Conservation (phyloP, 64 coral and sea anemone genomes). For the Montipora cactus region DNA sequence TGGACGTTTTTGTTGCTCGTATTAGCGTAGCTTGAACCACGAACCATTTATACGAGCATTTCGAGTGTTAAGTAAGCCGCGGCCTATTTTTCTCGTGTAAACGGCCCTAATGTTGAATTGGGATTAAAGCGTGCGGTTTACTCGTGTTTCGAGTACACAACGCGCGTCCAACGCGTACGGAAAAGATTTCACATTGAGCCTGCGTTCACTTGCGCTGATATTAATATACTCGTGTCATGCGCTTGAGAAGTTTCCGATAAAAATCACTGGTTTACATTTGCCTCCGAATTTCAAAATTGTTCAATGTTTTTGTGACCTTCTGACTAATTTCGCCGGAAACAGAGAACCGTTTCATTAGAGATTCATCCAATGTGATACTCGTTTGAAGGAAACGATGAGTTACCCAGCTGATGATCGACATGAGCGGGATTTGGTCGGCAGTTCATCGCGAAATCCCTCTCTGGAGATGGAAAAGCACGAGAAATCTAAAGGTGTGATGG, state of each 20-base stretch:
- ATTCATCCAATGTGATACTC: conserved; percentile 34
- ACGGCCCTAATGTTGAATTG: too few species aligned
- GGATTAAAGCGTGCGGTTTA: too few species aligned
- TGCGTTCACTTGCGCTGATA: neutral
- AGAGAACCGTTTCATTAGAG: neutral
- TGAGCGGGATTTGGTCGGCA: conserved; percentile 25
- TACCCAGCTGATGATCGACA: conserved; percentile 46
- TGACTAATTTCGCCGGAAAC: conserved; percentile 38
- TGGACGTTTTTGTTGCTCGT: too few species aligned
- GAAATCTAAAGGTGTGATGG: conserved; percentile 36
- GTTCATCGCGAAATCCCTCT: conserved; percentile 26
- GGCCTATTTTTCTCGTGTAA: too few species aligned
- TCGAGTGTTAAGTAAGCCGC: too few species aligned
- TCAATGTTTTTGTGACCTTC: conserved; percentile 25
- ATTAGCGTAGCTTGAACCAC: too few species aligned
- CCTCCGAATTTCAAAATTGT: conserved; percentile 58
- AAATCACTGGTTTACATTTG: conserved; percentile 50
- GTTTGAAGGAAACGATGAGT: conserved; percentile 11
- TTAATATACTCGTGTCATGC: neutral
- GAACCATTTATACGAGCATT: too few species aligned
- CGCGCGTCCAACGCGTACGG: neutral
- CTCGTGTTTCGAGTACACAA: too few species aligned
- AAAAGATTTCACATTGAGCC: neutral
- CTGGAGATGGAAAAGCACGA: conserved; percentile 40
- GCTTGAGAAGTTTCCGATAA: neutral